Base-by-base conservation (phyloP, 2,888 invertebrate genomes). In the Lottia scabra region DNA sequence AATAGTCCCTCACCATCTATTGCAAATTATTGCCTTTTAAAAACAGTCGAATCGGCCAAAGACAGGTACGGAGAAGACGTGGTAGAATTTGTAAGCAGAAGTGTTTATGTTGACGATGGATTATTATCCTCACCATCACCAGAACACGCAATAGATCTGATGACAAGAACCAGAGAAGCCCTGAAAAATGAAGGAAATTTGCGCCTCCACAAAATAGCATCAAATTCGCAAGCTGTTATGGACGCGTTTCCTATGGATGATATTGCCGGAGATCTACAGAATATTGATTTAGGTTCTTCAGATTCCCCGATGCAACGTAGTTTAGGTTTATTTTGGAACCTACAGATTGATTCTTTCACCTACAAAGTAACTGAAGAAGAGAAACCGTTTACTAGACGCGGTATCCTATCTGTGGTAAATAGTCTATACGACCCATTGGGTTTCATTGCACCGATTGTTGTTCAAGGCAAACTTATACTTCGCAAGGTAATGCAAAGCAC, bases 401-500 rank as follows among this genome's bases (percentile, higher is more conserved):
- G 48, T 30, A n/a, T 68, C 2, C 62, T 63, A 4, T 68, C 68
- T 3, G 38, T 68, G 6, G 27, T 23, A 3, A 68, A 26, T 19
- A 63, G 16, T 63, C 5, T 68, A 10, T 63, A 38, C 19, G 62
- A 62, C 63, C 62, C 63, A 3, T 16, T 38, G 23, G 43, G 44
- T 10, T 43, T 80, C 67, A 65, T 75, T 13, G 67, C 78, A 2
- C 80, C 80, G 16, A 69, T 79, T 2, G 70, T 68, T 12, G 67
- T 79, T n/a, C 68, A 68, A 68, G 78, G 78, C 19, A 81, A 80
- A 62, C 26, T 78, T 12, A 70, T 81, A 8, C 72, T 81, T 8
- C 63, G 80, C 68, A 74, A 75, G 6, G 19, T 79, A 6, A 70
- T 78, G n/a, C n/a, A n/a, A n/a, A n/a, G n/a, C n/a, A n/a, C n/a